A percentile compares a stretch with the other conserved stretches of the same genome.
Conservation (phyloP, 2,797 vertebrate genomes). For the Rhyacichthys aspro region DNA sequence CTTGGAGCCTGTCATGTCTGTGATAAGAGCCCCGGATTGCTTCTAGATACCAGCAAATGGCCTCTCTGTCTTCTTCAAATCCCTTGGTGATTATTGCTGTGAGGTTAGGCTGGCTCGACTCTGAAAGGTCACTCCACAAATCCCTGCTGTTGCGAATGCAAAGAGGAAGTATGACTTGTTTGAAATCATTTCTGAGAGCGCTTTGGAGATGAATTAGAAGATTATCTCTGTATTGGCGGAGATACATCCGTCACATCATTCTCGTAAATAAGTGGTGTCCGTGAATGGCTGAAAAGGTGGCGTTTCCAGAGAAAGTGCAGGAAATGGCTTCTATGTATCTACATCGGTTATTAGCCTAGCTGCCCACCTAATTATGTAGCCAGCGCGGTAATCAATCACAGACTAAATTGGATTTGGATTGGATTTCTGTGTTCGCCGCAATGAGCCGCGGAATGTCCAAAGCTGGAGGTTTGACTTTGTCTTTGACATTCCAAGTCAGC, state of each 20-base stretch:
- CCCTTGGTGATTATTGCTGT: constrained; percentile 35
- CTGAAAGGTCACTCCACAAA: constrained; percentile 46
- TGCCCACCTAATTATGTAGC: constrained; percentile 68
- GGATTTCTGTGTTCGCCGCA: constrained; percentile 53
- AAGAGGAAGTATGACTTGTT: background rate
- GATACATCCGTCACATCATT: constrained; percentile 22
- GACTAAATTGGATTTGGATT: constrained; percentile 74
- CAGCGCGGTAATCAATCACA: constrained; percentile 72
- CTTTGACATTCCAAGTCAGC: constrained; percentile 61
- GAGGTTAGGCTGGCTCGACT: constrained; percentile 28
- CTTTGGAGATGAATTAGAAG: constrained; percentile 37
- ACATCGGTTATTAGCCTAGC: constrained; percentile 72
- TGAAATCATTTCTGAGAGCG: constrained; percentile 28
- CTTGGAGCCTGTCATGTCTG: constrained; percentile 35
- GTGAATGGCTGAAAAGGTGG: constrained; percentile 46
- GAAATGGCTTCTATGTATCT: constrained; percentile 67
- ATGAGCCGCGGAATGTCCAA: constrained; percentile 45
- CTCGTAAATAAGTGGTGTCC: constrained; percentile 17
- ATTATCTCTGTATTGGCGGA: constrained; percentile 43
- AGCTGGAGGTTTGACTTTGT: constrained; percentile 64
- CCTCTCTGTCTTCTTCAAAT: constrained; percentile 47
- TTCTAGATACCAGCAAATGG: constrained; percentile 37
- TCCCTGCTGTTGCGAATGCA: constrained; percentile 25
- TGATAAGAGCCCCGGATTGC: constrained; percentile 44
- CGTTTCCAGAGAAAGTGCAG: constrained; percentile 49